These are phyloP conservation scores for Chiroxiphia lanceolata DNA, from an alignment of 2,797 vertebrate species.

Conservation along the genomic window DNA sequence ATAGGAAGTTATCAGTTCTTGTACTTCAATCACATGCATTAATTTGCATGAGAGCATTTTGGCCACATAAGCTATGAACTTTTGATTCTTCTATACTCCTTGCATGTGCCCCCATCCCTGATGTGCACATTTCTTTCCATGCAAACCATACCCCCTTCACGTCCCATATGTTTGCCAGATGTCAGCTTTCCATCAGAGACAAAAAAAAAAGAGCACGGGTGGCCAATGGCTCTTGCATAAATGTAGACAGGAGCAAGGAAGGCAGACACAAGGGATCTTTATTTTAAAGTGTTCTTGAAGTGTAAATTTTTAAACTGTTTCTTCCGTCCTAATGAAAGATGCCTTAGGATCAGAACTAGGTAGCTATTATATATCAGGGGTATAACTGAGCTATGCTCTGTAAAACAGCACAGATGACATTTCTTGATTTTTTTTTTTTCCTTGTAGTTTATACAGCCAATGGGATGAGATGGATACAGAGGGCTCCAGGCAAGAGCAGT, in stretches of 20 bases:
- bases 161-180: not conserved
- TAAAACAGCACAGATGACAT: not conserved
- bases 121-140: fast-evolving
- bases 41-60: not conserved
- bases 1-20: not conserved
- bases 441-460: not conserved
- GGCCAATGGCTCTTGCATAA: not conserved
- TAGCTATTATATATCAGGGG: not conserved
- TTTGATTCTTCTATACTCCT: not conserved
- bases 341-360: not conserved
- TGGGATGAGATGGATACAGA: not conserved
- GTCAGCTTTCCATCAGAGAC: not conserved
- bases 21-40: not conserved
- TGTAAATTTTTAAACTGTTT: not conserved
- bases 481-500: not conserved
- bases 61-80: not conserved
- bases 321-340: not conserved
- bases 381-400: not conserved
- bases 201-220: not conserved
- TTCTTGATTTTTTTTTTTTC: not conserved
- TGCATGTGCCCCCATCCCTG: not conserved
- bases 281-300: not conserved
- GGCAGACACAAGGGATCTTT: constrained; percentile 1
- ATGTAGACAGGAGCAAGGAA: not conserved
- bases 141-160: fast-evolving